Percentiles rank a stretch among this genome's conserved stretches.
Conservation (phyloP, 2,888 invertebrate genomes). For the Timandra comae region DNA sequence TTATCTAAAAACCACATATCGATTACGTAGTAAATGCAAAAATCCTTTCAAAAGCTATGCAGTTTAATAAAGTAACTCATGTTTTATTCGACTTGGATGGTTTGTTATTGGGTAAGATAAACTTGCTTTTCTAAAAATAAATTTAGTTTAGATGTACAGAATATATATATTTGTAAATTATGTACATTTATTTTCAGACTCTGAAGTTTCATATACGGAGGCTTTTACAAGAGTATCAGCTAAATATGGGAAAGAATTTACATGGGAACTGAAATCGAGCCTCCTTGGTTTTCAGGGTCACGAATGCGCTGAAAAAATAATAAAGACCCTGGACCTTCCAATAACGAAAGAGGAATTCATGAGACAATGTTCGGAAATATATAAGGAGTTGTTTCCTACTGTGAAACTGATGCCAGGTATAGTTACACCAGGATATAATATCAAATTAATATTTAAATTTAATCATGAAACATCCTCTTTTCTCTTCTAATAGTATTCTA, state of each 20-base stretch:
- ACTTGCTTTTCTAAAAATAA: too few species aligned
- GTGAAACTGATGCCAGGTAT: conserved; percentile 84
- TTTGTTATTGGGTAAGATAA: conserved; percentile 73
- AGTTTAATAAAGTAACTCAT: conserved; percentile 70
- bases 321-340: conserved; percentile 78
- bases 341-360: conserved; percentile 80
- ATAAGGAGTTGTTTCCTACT: conserved; percentile 76
- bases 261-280: conserved; percentile 85
- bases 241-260: conserved; percentile 83
- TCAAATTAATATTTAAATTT: too few species aligned
- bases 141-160: too few species aligned
- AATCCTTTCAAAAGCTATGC: conserved; percentile 34
- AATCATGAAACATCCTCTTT: too few species aligned
- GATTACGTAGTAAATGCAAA: neutral
- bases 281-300: conserved; percentile 82
- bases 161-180: too few species aligned
- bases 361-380: conserved; percentile 67
- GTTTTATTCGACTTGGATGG: conserved; percentile 79
- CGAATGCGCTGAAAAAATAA: conserved; percentile 79
- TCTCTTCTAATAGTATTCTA: too few species aligned
- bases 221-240: conserved; percentile 81
- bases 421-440: too few species aligned
- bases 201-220: conserved; percentile 85
- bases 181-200: conserved; percentile 78
- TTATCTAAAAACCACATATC: too few species aligned